Conservation (phyloP, 2,888 invertebrate genomes). For the Eupeodes luniger region DNA sequence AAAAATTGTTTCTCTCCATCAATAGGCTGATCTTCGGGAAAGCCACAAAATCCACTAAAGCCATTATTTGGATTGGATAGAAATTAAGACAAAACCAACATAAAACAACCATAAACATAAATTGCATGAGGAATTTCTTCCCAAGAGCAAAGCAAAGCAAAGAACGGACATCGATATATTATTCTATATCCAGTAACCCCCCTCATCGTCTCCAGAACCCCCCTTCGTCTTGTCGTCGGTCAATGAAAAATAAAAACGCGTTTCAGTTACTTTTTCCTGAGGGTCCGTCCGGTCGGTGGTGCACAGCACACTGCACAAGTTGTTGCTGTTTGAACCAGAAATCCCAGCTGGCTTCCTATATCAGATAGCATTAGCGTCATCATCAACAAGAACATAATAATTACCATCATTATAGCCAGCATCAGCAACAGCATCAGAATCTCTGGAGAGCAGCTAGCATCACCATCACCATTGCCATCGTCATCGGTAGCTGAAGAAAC, state of each 20-base stretch:
- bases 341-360: conserved; percentile 59
- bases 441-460: conserved; percentile 30
- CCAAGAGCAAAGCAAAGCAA: conserved; percentile 27
- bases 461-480: neutral
- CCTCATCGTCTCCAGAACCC: neutral
- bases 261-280: conserved; percentile 60
- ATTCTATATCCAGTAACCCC: too few species aligned
- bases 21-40: conserved; percentile 18
- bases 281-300: neutral
- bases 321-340: conserved; percentile 61
- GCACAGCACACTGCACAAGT: conserved; percentile 12
- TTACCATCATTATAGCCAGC: conserved; percentile 60
- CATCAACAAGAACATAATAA: conserved; percentile 68
- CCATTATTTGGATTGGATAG: conserved; percentile 55
- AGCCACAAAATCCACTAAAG: conserved; percentile 48
- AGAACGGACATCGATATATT: conserved; percentile 22
- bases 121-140: conserved; percentile 39
- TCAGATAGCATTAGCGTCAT: conserved; percentile 74
- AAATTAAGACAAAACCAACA: neutral
- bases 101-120: conserved; percentile 36
- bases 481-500: conserved; percentile 45
- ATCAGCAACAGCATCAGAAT: conserved; percentile 36
- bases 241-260: conserved; percentile 60
- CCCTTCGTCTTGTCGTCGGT: neutral
- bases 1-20: conserved; percentile 8